Evolutionary conservation across 2,888 invertebrate genomes (phyloP), one percentile per base, ranked within the genome.

Genomic region (Pedicia rivosa): DNA sequence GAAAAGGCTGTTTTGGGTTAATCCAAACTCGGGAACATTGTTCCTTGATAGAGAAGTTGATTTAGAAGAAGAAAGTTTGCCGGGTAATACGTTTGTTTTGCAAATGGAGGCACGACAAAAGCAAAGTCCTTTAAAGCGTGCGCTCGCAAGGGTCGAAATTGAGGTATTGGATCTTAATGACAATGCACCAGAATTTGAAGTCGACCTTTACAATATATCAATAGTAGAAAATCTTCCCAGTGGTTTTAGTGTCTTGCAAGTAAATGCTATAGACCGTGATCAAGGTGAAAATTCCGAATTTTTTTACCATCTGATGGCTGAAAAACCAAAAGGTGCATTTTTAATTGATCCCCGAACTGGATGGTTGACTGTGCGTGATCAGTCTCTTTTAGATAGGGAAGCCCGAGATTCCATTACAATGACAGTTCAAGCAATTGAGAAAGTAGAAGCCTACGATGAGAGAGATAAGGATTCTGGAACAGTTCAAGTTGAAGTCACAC

Each of bases 201-300:
- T 83, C 0, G 86, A 86, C 49, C 75, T 82, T 49, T 88, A 90
- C 53, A 88, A 88, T 48, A 87, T 90, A 44, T 88, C 87, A 46
- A 88, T 90, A 43, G 87, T 88, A 29, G 90, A 90, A 55, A 90
- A 90, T 55, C 63, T 88, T 19, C 88, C 88, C 1, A 84, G 82
- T 47, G 87, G 87, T 1, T 62, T 73, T 47, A 51, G 57, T 47
- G 54, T 59, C 0, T 47, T 61, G 0, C 62, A 62, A 44, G 61
- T 88, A 8, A 71, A 81, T 51, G 87, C 87, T 0, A 65, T 70
- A 2, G 87, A 88, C 51, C 74, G 70, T 35, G 87, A 87, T 53
- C 82, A 83, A 62, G 86, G 78, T 1, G 84, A 84, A 43, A 88
- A 90, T 52, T 79, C 78, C 0, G 80, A 83, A 49, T 90, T 90